Base-by-base conservation (phyloP, 2,113 vertebrate genomes). In the Eidolon helvum region DNA sequence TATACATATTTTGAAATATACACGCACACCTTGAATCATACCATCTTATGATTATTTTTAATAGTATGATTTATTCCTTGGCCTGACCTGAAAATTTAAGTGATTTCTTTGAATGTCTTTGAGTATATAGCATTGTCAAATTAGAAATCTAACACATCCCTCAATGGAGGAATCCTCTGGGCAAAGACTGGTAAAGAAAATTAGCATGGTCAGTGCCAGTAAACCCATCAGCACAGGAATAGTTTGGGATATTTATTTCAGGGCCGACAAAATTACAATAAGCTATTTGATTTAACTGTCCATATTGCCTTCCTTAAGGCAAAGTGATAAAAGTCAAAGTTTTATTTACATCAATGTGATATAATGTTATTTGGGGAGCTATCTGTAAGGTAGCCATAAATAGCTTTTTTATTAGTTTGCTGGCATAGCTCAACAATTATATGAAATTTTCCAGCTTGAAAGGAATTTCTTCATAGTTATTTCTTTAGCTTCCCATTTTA, bases 361-460 rank as follows among this genome's bases (percentile, higher is more conserved):
- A 3, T 91, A 98, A 96, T 86, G 85, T 94, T 33, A 97, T 96
- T 97, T 94, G 45, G 88, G 92, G 69, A 98, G 11, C 65, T 96
- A 90, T 98, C 98, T 93, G 28, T 94, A 98, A 98, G 97, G 94
- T 88, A 91, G 26, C 24, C 91, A 75, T 97, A 97, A 96, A 98
- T 55, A 96, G 61, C 21, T 45, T 84, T 97, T 61, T 82, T 97
- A 96, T 84, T 96, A 83, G 19, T 33, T 66, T n/a, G 7, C 84
- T 95, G 87, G 33, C 53, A 61, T 91, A 95, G 75, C 28, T 95
- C 66, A 98, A 35, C 12, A 71, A 96, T 86, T 63, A 86, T 10
- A 97, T 95, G 38, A 94, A 53, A 86, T 97, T n/a, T 96, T 94
- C 43, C 50, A 21, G 50, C n/a, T 92, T 94, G 75, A 87, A n/a